Evolutionary conservation across 1,140 invertebrate species (phyloP), one percentile per base, ranked within the genome.

Genomic region (Lucilia cuprina): DNA sequence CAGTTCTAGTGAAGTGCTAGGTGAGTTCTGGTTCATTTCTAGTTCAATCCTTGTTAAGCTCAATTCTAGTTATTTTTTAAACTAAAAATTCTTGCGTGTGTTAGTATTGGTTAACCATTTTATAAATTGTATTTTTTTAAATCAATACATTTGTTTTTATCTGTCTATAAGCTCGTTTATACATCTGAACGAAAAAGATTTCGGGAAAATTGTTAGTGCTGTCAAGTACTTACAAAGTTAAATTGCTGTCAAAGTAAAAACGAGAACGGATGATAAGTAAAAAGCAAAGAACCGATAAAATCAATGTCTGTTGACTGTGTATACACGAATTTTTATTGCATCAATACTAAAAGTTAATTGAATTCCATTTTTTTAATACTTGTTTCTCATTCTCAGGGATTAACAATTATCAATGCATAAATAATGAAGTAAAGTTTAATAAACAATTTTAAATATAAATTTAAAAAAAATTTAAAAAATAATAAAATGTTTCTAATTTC

Each of bases 171-270:
- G 19, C 65, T 21, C 19, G n/a, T 70, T 70, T 70, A 25, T 21
- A 70, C n/a, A 19, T 60, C 25, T 10, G 9, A 7, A 10, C 9
- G n/a, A 9, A 70, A 70, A 70, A 21, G 65, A 70, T 60, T 60
- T 60, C 55, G 55, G n/a, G 65, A 25, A 21, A 70, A 70, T 70
- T 21, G n/a, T 19, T 21, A n/a, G 65, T 70, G 55, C 55, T 60
- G 55, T 60, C 55, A 60, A 9, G 25, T 21, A 70, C 19, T 70
- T 70, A 21, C 65, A 70, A 19, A 70, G 65, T 70, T 70, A 70
- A 70, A 70, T 70, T 70, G 65, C 65, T 70, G 65, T 70, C 65
- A 70, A 70, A 70, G 65, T 70, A 70, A 7, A 70, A 70, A 60
- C 14, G 55, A 60, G 41, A 41, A 41, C 41, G 41, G 1, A 7